Base-by-base conservation (phyloP, 2,113 vertebrate genomes). In the Daubentonia madagascariensis region DNA sequence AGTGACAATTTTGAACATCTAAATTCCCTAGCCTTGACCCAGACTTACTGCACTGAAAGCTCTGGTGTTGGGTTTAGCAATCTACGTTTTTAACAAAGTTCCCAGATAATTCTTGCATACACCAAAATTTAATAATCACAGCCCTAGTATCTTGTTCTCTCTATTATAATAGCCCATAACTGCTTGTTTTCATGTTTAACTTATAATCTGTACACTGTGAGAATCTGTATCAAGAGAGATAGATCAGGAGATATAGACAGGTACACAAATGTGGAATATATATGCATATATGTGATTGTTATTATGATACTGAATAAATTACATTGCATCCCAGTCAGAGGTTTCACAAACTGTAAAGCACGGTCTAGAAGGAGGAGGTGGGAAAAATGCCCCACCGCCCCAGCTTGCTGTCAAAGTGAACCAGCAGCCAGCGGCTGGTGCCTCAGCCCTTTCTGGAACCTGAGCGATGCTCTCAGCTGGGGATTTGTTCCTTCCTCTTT, bases 151-250 rank as follows among this genome's bases (percentile, higher is more conserved):
- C 54, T 25, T 10, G 35, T 50, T 40, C 48, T 81, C 28, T 45
- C 25, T 45, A 6, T 32, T 9, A 2, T 0, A 12, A 68, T 11
- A 25, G 30, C 3, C 2, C 6, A 3, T 1, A 5, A 30, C 28
- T 40, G 40, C 25, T 70, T 54, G 75, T 43, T 52, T 45, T 32
- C 40, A 2, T 8, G 13, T 50, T 67, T 59, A 35, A 40, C 25
- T 65, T 85, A 7, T 0, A 37, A 83, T n/a, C 50, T 8, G 17
- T 32, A 18, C 22, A 14, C 40, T 3, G 17, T 8, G 76, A 91
- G 83, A 61, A 30, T 68, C 72, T 54, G 52, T 20, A 6, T 14
- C 54, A 57, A 57, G 54, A 30, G 28, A n/a, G 25, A 65, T 1
- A 37, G 70, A 68, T 18, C 20, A 35, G 59, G 5, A 28, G 23